Base-by-base conservation (phyloP, 2,113 vertebrate species). In the Todiramphus saurophagus region DNA sequence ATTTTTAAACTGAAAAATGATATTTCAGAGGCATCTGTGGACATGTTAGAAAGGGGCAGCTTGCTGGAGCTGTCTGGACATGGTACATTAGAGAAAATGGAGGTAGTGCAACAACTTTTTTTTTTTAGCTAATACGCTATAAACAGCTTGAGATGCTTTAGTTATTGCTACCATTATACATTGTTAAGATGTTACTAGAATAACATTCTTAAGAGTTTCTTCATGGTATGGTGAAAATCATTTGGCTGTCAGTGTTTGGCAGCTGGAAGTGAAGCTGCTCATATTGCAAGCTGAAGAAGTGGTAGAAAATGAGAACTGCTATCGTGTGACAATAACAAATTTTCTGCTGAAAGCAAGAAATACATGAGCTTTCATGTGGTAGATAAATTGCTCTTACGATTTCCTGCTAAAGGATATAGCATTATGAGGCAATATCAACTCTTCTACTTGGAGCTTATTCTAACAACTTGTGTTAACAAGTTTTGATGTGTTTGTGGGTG, bases 291-390 rank as follows among this genome's bases (percentile, higher is more conserved):
- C 73, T 2, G 2, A 16, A 89, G 70, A 60, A 79, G n/a, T 18
- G 21, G 18, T 48, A 51, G 67, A 77, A 93, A 59, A 74, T 35
- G 25, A 14, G 15, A 70, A 13, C 44, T 93, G 64, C 58, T 87
- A 50, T 92, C 86, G 76, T 69, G 30, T 84, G 53, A 90, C 62
- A 88, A 53, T 87, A 85, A 10, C 18, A 69, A 24, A 25, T 72
- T 92, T 91, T 90, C 62, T 89, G 53, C 89, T 93, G 81, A 93
- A 79, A 84, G 19, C 30, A 84, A 92, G 58, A 77, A 78, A 44
- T 75, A 16, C 11, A 8, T 48, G 43, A 78, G 13, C 58, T 43
- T 93, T 90, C 66, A 37, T 5, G 16, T 60, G 62, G 56, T 30
- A 70, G 60, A 90, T 90, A 31, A 85, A 53, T 35, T 39, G 18